Evolutionary conservation across 2,888 invertebrate species (phyloP), one percentile per base, ranked within the genome.

Genomic region (Urechis unicinctus): DNA sequence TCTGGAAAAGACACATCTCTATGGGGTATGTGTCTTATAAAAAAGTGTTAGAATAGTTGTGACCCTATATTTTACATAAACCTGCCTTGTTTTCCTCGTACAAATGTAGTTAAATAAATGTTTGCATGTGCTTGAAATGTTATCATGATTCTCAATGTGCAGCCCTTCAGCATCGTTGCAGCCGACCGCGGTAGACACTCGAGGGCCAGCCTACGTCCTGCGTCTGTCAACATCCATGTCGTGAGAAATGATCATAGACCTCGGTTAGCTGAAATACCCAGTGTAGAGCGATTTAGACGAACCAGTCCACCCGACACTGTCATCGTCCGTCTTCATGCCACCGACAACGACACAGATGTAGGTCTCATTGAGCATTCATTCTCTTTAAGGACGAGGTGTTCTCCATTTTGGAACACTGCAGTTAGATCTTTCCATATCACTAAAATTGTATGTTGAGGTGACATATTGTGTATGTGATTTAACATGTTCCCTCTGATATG

Each of bases 141-240:
- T 13, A 48, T 5, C 9, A 48, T 48, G 36, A 36, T 36, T 17
- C 36, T 36, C 3, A 31, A 17, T 36, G 13, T 44, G 0, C 57
- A 62, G 62, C 60, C 60, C 21, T 62, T 72, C 53, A 60, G 60
- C 9, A 51, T 62, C 13, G 24, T 57, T 47, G 66, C 66, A 0
- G 55, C 49, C 21, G 69, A 69, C 55, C 63, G 56, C 17, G 68
- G 68, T 24, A 60, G 61, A 21, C 59, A 65, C 17, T 56, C 63
- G 1, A 50, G 57, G 49, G 56, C 54, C 6, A 61, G 59, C 36
- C 53, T 26, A 24, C 13, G 22, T 3, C 54, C 55, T 2, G 71
- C 70, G 13, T 64, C 65, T 5, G 68, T 73, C 22, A 62, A 61
- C 9, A 58, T 74, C 26, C 58, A 29, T 6, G 71, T 74, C 1